A percentile compares a stretch with the other conserved stretches of the same genome.
Conservation (phyloP, 2,113 vertebrate genomes). For the Lonchura striata region DNA sequence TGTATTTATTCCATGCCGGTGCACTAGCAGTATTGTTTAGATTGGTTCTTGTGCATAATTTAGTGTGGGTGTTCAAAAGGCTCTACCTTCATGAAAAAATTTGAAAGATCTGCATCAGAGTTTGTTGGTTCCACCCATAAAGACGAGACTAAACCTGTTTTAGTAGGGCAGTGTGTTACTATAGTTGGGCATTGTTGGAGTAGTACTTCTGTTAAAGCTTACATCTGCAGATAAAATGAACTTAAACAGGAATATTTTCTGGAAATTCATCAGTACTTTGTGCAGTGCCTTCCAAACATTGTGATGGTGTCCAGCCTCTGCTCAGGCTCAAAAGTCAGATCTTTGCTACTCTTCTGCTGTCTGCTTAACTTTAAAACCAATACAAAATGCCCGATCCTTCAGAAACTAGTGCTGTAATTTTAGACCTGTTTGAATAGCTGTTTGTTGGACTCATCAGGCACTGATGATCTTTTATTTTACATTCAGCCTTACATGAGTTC, state of each 20-base stretch:
- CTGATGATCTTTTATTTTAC: background rate
- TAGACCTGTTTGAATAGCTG: background rate
- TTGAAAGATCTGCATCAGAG: background rate
- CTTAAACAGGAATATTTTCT: background rate
- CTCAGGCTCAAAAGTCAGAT: background rate
- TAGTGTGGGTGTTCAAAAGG: constrained; percentile 2
- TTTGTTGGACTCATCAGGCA: background rate
- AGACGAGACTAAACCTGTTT: background rate
- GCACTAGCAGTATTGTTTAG: background rate
- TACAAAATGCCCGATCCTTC: background rate
- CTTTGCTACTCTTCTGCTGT: background rate
- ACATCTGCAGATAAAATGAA: background rate
- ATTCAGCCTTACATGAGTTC: background rate
- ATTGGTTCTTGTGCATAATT: background rate
- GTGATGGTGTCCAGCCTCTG: background rate
- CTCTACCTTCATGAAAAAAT: background rate
- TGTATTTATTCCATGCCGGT: background rate
- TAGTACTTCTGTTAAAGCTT: background rate
- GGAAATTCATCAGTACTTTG: background rate
- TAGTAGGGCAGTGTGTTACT: background rate
- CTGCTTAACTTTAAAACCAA: background rate
- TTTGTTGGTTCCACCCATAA: background rate
- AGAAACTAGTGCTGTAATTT: background rate
- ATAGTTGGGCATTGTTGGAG: background rate
- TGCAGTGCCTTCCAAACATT: fast-evolving